These are phyloP conservation scores for Escarpia spicata DNA, from an alignment of 2,888 invertebrate genomes.

Conservation along the genomic window DNA sequence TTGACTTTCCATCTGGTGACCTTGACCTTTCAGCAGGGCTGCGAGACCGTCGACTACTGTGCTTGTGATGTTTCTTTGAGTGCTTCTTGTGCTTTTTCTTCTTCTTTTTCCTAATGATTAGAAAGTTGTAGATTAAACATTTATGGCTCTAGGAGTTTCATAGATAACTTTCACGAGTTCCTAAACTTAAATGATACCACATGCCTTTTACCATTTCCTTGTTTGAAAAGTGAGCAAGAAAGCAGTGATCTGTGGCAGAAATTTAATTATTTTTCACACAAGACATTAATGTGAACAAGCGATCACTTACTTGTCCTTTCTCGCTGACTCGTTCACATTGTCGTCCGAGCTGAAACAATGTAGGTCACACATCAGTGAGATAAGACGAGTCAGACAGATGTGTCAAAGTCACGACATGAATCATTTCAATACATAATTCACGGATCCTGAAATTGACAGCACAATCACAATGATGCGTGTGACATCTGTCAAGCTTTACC, in stretches of 20 bases:
- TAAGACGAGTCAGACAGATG: not conserved
- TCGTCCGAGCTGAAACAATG: not conserved
- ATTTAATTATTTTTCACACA: not conserved
- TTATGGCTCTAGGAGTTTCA: not conserved
- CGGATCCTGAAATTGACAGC: too few species aligned
- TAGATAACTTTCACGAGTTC: not conserved
- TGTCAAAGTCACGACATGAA: not conserved
- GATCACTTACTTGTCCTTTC: not conserved
- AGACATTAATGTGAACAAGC: not conserved
- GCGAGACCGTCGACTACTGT: not conserved
- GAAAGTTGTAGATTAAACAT: not conserved
- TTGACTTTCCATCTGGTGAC: not conserved
- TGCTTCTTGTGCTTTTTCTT: not conserved
- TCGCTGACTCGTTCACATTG: not conserved
- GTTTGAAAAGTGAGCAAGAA: not conserved
- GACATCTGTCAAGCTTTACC: too few species aligned
- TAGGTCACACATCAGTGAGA: not conserved
- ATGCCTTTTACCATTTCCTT: not conserved
- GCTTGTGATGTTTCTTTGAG: constrained; percentile 10
- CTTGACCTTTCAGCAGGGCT: not conserved
- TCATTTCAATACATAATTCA: not conserved
- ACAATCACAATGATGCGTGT: too few species aligned
- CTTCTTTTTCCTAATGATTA: not conserved
- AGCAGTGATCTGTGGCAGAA: not conserved
- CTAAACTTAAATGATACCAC: not conserved